Evolutionary conservation across 2,797 vertebrate species (phyloP), one percentile per base, ranked within the genome.

Genomic region (Oreochromis grahami): DNA sequence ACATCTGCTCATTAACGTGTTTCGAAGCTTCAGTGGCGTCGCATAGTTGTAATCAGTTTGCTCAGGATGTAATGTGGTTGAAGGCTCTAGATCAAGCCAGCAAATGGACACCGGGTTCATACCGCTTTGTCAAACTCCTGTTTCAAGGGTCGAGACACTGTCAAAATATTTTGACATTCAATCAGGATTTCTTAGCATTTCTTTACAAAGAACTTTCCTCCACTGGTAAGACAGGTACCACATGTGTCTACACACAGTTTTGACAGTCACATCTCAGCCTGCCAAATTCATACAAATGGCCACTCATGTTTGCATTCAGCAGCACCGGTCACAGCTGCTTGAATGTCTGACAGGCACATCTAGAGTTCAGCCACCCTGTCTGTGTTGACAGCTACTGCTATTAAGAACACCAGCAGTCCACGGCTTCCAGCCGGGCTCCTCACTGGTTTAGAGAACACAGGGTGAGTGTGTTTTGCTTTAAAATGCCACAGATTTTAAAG

Each of bases 261-360:
- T 87, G 92, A 92, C 88, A 91, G 89, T 92, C 91, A 90, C 88
- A 88, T 82, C 90, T 93, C 91, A 88, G 88, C 89, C 87, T 87
- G 84, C 84, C 82, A 81, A 80, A 68, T 87, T 88, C 84, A 83
- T 91, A 95, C 93, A 94, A 95, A 95, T 92, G 92, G 88, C 85
- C 90, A 74, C 86, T 94, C 81, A 76, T 94, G 93, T 95, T 95
- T 95, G 89, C 89, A 87, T 93, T 95, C 88, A 92, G 90, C 86
- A 88, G 93, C 86, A 68, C 50, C 70, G 82, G 91, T 94, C 91
- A 88, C 91, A 93, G 94, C 90, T 88, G 85, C 89, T 84, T 84
- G 84, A 91, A 93, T 82, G 86, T 84, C 82, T 94, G 95, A 95
- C 94, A 93, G 90, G 88, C 91, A 81, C 82, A 85, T 93, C 93